Conservation (phyloP, 2,113 vertebrate genomes). For the Cyprinodon tularosa region DNA sequence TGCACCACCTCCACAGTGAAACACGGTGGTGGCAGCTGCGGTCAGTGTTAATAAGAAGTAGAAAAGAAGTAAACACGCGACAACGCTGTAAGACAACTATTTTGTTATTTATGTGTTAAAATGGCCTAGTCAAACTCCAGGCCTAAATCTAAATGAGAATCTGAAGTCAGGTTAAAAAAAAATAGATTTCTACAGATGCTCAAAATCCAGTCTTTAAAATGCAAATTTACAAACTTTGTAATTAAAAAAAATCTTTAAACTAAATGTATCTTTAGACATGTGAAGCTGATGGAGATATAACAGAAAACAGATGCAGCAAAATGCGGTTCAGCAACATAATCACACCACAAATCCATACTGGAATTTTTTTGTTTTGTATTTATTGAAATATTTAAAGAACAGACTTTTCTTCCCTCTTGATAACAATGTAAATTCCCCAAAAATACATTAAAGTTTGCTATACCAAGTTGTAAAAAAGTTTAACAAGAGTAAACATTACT, state of each 20-base stretch:
- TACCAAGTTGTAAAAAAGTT: too few species aligned
- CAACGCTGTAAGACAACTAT: not conserved
- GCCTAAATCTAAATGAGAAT: not conserved
- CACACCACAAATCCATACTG: not conserved
- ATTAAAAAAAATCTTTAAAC: not conserved
- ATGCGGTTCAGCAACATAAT: not conserved
- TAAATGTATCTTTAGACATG: not conserved
- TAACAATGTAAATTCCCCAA: too few species aligned
- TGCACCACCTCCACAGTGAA: not conserved
- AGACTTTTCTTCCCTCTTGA: not conserved
- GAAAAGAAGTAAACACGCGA: not conserved
- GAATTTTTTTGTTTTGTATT: not conserved
- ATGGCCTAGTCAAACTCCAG: not conserved
- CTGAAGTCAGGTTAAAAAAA: too few species aligned
- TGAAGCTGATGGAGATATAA: not conserved
- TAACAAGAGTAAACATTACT: not conserved
- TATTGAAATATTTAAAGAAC: not conserved
- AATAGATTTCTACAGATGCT: too few species aligned
- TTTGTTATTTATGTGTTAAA: not conserved
- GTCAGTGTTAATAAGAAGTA: not conserved
- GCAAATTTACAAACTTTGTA: too few species aligned
- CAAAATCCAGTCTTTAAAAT: not conserved
- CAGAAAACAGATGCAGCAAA: not conserved
- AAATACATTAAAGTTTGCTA: too few species aligned
- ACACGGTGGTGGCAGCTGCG: not conserved